Conservation (phyloP, 2,888 invertebrate genomes). For the Boloria selene region DNA sequence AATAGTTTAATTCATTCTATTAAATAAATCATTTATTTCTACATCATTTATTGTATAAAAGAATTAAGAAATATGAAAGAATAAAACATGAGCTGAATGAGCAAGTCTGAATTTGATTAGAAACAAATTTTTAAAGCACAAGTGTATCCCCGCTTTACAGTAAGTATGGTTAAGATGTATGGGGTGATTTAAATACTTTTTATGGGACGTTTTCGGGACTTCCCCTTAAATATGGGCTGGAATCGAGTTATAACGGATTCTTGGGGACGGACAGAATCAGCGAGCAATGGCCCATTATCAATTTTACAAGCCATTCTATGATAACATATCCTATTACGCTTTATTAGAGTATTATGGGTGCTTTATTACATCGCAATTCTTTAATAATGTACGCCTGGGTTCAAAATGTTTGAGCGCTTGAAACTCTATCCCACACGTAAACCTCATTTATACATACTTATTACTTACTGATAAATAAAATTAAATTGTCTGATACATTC, state of each 20-base stretch:
- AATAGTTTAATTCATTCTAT: too few species aligned
- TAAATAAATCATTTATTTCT: too few species aligned
- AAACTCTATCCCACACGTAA: too few species aligned
- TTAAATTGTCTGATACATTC: too few species aligned
- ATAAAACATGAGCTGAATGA: neutral
- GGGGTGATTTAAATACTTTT: constrained; percentile 41
- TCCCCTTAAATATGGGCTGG: constrained; percentile 28
- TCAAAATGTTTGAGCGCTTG: too few species aligned
- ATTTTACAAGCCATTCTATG: constrained; percentile 33
- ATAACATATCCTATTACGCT: constrained; percentile 12
- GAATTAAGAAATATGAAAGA: neutral
- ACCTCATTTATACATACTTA: too few species aligned
- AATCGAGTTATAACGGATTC: constrained; percentile 25
- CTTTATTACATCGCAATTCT: neutral
- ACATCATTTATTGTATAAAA: too few species aligned
- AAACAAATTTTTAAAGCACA: neutral
- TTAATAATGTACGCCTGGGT: neutral
- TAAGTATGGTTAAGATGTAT: constrained; percentile 37
- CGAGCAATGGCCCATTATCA: constrained; percentile 38
- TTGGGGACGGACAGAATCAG: constrained; percentile 29
- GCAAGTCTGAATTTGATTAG: too few species aligned
- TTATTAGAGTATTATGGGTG: constrained; percentile 6
- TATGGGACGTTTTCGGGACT: constrained; percentile 34
- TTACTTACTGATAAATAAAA: too few species aligned
- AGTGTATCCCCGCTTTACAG: constrained; percentile 21